phyloP scores from a whole-genome alignment of 2,113 vertebrate species.

The Ginglymostoma cirratum region DNA sequence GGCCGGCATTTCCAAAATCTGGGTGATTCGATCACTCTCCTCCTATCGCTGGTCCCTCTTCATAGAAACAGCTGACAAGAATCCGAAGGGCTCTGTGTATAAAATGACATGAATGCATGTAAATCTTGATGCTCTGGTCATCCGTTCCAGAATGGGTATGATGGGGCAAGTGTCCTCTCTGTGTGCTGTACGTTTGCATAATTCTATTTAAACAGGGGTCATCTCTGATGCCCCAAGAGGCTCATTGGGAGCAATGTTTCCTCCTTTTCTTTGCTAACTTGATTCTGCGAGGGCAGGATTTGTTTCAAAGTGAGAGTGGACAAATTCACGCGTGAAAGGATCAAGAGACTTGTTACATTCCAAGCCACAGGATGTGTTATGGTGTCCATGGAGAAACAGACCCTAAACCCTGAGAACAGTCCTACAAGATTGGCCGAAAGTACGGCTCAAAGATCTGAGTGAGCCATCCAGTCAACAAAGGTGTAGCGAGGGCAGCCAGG shows the following conservation, averaged over 20 bases:
- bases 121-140: too few relatives aligned
- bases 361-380: background rate
- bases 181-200: too few relatives aligned
- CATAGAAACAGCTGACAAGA: background rate
- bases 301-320: background rate
- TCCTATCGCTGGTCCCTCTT: background rate
- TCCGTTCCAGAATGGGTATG: too few relatives aligned
- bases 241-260: background rate
- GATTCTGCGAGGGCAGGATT: background rate
- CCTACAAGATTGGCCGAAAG: background rate
- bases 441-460: background rate
- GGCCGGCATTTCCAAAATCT: background rate
- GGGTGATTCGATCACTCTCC: background rate
- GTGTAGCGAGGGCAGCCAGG: too few relatives aligned
- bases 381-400: background rate
- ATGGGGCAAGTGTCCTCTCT: too few relatives aligned
- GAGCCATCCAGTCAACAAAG: background rate
- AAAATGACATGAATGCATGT: background rate
- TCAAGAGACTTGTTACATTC: background rate
- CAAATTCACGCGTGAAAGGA: background rate
- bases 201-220: background rate
- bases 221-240: background rate
- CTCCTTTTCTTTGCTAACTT: background rate
- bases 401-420: background rate
- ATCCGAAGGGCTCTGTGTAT: background rate